Percentiles rank a stretch among this genome's conserved stretches.
phyloP scores from a whole-genome alignment of 2,888 invertebrate genomes.

The Odontocerum albicorne region DNA sequence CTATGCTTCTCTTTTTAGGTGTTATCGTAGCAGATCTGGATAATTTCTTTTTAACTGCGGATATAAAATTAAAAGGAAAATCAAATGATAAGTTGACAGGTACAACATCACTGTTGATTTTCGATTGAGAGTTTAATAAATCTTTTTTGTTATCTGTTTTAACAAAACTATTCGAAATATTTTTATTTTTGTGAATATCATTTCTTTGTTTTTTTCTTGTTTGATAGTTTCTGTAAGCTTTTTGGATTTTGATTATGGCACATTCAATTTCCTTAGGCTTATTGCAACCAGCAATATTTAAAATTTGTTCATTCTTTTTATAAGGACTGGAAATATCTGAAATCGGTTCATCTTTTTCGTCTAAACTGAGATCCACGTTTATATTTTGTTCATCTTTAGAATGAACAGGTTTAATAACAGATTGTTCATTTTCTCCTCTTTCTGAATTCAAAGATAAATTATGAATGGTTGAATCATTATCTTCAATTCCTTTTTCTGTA shows the following conservation, averaged over 20 bases:
- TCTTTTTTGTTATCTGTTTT: too few species aligned
- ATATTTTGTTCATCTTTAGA: too few species aligned
- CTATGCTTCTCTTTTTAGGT: too few species aligned
- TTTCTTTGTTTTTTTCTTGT: neutral
- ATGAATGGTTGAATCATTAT: neutral
- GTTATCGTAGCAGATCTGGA: too few species aligned
- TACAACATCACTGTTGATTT: conserved; percentile 62
- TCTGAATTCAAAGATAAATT: too few species aligned
- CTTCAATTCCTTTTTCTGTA: neutral
- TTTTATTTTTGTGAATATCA: neutral
- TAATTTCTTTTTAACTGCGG: conserved; percentile 23
- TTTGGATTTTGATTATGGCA: conserved; percentile 14
- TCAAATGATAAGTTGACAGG: conserved; percentile 6
- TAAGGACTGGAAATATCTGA: neutral
- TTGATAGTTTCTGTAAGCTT: conserved; percentile 8
- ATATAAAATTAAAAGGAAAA: conserved; percentile 27
- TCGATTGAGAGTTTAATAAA: too few species aligned
- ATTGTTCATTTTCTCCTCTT: too few species aligned
- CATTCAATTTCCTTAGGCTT: too few species aligned
- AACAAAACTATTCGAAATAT: neutral
- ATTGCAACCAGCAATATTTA: conserved; percentile 3
- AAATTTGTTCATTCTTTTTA: neutral
- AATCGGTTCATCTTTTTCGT: neutral
- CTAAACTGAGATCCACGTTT: neutral
- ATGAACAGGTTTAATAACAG: too few species aligned